phyloP scores from a whole-genome alignment of 2,888 invertebrate species.

The Dascillus cervinus region DNA sequence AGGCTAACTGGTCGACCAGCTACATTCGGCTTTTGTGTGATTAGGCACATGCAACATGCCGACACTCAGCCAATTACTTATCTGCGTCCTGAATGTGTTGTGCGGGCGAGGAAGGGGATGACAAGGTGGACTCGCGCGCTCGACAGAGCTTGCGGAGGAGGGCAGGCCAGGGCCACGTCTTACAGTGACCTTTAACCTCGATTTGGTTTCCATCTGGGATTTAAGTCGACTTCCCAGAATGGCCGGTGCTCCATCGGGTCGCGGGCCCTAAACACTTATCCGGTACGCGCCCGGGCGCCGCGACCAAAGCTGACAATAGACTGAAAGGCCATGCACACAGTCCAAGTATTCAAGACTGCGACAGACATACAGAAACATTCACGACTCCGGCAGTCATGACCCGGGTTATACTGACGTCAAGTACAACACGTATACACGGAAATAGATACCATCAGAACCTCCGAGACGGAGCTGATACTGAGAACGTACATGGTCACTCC shows the following conservation, averaged over 20 bases:
- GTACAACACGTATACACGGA: slow-evolving; percentile 23
- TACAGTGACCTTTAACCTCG: slow-evolving; percentile 65
- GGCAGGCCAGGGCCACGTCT: slow-evolving; percentile 62
- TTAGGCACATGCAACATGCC: slow-evolving; percentile 32
- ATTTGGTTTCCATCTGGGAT: slow-evolving; percentile 76
- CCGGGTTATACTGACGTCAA: slow-evolving; percentile 16
- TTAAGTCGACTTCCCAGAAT: slow-evolving; percentile 37
- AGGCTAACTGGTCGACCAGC: slow-evolving; percentile 8
- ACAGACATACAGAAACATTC: slow-evolving; percentile 34
- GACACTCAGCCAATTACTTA: slow-evolving; percentile 36
- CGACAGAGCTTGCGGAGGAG: slow-evolving; percentile 36
- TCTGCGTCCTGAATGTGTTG: slow-evolving; percentile 33
- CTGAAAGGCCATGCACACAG: slow-evolving; percentile 52
- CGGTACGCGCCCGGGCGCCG: slow-evolving; percentile 21
- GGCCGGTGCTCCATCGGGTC: slow-evolving; percentile 24
- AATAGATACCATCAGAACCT: slow-evolving; percentile 85
- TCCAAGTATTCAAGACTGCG: slow-evolving; percentile 53
- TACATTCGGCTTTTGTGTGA: slow-evolving; percentile 10
- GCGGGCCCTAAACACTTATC: slow-evolving; percentile 20
- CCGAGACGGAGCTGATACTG: slow-evolving; percentile 96
- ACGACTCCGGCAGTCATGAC: slow-evolving; percentile 19
- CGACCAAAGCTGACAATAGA: slow-evolving; percentile 29
- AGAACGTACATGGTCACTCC: slow-evolving; percentile 97
- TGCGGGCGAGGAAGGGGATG: slow-evolving; percentile 27
- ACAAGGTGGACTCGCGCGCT: slow-evolving; percentile 34